These are phyloP conservation scores for Condylura cristata DNA, from an alignment of 2,113 vertebrate species.

Conservation along the genomic window DNA sequence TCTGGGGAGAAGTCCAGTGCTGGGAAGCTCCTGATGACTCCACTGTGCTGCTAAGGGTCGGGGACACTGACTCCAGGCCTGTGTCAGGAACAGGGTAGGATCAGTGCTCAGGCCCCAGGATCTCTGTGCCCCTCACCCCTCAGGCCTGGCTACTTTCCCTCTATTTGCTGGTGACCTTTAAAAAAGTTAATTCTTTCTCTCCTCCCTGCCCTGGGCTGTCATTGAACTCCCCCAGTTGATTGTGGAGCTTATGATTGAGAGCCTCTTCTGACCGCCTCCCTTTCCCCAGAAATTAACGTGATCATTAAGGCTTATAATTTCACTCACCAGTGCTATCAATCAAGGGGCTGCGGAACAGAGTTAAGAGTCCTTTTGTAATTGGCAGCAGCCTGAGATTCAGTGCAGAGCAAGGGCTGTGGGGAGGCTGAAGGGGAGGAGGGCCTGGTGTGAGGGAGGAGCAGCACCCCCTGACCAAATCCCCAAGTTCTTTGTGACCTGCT, in stretches of 20 bases:
- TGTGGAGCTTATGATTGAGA: conserved; percentile 78
- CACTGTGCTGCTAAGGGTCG: neutral
- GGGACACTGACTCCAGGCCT: neutral
- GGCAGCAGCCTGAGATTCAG: conserved; percentile 72
- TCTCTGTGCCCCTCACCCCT: neutral
- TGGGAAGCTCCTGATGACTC: neutral
- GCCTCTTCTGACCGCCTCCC: conserved; percentile 80
- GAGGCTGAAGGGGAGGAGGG: conserved; percentile 21
- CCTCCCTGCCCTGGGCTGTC: conserved; percentile 62
- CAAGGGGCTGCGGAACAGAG: conserved; percentile 74
- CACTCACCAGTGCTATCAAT: conserved; percentile 82
- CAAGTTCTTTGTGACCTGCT: neutral
- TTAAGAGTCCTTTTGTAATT: conserved; percentile 81
- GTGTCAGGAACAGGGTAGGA: neutral
- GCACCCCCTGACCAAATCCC: neutral
- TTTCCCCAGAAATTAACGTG: conserved; percentile 81
- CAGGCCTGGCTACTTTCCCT: neutral
- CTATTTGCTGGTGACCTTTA: conserved; percentile 67
- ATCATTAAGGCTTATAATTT: conserved; percentile 83
- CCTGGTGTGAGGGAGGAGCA: neutral
- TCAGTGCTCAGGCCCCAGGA: neutral
- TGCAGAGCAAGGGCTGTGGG: conserved; percentile 52
- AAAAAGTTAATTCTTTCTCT: conserved; percentile 77
- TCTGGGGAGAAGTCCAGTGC: neutral
- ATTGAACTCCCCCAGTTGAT: conserved; percentile 77